These are phyloP conservation scores for Cynopterus brachyotis DNA, from an alignment of 2,113 vertebrate species.

Conservation along the genomic window DNA sequence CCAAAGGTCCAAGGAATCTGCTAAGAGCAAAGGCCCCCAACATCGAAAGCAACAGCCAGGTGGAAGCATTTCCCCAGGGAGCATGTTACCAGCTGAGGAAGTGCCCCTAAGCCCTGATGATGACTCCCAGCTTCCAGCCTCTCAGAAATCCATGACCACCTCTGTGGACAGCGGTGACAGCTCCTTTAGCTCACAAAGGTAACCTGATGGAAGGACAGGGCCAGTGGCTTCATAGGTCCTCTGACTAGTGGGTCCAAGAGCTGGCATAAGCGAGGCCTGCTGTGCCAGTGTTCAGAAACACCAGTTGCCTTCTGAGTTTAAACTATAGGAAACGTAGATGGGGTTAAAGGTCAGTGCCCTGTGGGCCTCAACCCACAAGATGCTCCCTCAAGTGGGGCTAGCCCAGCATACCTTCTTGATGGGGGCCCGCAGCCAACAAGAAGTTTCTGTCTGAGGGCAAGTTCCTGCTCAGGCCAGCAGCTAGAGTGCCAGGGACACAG, in stretches of 20 bases:
- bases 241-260: background rate
- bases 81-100: background rate
- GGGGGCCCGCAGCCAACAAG: background rate
- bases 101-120: conserved; percentile 12
- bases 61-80: background rate
- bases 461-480: background rate
- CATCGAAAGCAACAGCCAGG: conserved; percentile 1
- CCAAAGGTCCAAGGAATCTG: background rate
- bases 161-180: conserved; percentile 85
- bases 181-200: conserved; percentile 86
- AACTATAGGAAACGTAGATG: background rate
- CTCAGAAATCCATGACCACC: conserved; percentile 87
- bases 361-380: background rate
- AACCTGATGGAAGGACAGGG: background rate
- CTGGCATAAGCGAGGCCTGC: background rate
- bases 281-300: background rate
- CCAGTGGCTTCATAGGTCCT: background rate
- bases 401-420: background rate
- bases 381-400: background rate
- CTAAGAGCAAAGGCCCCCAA: background rate
- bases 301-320: background rate
- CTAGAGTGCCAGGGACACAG: background rate
- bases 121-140: conserved; percentile 78
- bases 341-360: background rate
- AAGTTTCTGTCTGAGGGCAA: background rate